Conservation (phyloP, 1,140 invertebrate genomes). For the Holotrichia oblita region DNA sequence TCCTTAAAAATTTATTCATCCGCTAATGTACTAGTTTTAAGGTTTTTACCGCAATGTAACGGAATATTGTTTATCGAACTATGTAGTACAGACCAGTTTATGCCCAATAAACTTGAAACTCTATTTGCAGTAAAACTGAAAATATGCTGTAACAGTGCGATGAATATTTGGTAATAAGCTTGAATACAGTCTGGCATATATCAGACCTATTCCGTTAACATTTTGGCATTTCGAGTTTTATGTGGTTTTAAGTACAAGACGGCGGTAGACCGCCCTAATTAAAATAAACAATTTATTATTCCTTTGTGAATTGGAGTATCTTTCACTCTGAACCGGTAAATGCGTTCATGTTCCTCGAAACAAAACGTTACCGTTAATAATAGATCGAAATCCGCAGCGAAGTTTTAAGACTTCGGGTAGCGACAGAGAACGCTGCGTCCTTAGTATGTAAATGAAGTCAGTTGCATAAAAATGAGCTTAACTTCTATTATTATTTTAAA, state of each 20-base stretch:
- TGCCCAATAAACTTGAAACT: conserved; percentile 7
- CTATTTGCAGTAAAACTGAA: conserved; percentile 34
- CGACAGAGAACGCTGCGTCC: background rate
- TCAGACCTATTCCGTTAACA: background rate
- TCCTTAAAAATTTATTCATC: background rate
- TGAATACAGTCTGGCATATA: background rate
- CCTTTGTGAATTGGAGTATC: background rate
- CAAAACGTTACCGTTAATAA: conserved; percentile 1
- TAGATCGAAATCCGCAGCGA: conserved; percentile 19
- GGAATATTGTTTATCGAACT: conserved; percentile 1
- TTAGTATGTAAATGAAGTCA: conserved; percentile 6
- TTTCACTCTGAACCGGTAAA: background rate
- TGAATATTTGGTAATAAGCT: conserved; percentile 16
- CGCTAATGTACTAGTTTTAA: background rate
- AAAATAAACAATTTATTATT: conserved; percentile 30
- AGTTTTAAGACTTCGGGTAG: background rate
- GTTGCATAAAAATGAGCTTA: conserved; percentile 9
- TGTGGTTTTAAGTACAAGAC: background rate
- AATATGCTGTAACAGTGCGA: conserved; percentile 7
- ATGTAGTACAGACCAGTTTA: conserved; percentile 16
- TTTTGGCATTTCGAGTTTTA: background rate
- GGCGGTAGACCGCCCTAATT: background rate
- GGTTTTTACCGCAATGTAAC: background rate
- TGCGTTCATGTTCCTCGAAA: background rate
- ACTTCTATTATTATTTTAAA: conserved; percentile 15